Evolutionary conservation across 2,888 invertebrate genomes (phyloP), one percentile per base, ranked within the genome.

Genomic region (Leptopilina myrica): DNA sequence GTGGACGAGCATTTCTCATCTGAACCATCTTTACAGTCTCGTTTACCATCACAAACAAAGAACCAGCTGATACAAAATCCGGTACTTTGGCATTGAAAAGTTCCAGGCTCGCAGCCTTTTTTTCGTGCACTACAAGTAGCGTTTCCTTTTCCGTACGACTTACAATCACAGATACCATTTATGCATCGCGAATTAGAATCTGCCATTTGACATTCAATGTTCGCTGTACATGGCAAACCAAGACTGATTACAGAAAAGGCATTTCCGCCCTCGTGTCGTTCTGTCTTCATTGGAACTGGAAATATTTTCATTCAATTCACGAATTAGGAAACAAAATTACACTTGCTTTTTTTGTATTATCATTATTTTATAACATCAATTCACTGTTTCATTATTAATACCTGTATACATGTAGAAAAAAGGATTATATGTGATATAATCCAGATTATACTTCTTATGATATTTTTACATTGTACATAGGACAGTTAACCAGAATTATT

Each of bases 41-140:
- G 94, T 83, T 96, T 94, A 11, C 96, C 96, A 90, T 98, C 97
- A 91, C 98, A 98, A 5, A 98, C 96, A 92, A 97, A 97, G 93
- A 97, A 97, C 97, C 97, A 97, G 87, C 97, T 97, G 89, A 98
- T 96, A 91, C 98, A 98, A 14, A 94, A 93, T 1, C 98, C 98
- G 76, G 95, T 95, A 77, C 96, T 96, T 49, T 95, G 95, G 90
- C 98, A 98, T 95, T 98, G 93, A 91, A 97, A 98, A 15, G 97
- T 98, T 80, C 97, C 96, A 15, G 95, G 94, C 84, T 96, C 94
- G 90, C 98, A 98, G 65, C 97, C 97, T 78, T 95, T 94, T 86
- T 94, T 95, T 73, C 93, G 92, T 0, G 96, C 96, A 20, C 95
- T 94, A 91, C 97, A 97, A 53, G 15, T 93, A 93, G 64, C 78